phyloP scores from a whole-genome alignment of 2,888 invertebrate species.

The Xylophagus ater region DNA sequence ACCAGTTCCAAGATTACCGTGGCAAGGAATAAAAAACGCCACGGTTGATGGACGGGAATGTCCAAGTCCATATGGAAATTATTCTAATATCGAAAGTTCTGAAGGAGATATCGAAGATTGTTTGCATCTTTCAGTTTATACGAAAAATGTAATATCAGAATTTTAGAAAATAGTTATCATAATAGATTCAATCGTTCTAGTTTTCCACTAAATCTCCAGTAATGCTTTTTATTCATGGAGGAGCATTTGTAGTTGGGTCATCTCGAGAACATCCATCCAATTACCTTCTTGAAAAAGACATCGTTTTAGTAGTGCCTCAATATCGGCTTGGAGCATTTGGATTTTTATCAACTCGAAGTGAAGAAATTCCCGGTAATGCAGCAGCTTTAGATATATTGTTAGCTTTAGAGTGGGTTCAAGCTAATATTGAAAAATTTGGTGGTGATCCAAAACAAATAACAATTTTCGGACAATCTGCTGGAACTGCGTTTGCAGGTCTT shows the following conservation, averaged over 20 bases:
- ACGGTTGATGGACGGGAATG: constrained; percentile 30
- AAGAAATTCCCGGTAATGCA: constrained; percentile 44
- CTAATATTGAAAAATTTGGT: constrained; percentile 41
- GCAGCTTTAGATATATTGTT: constrained; percentile 42
- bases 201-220: constrained; percentile 26
- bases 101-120: constrained; percentile 33
- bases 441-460: constrained; percentile 43
- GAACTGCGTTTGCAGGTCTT: constrained; percentile 39
- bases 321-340: constrained; percentile 44
- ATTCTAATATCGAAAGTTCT: constrained; percentile 17
- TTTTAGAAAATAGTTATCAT: neutral
- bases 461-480: constrained; percentile 45
- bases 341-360: constrained; percentile 41
- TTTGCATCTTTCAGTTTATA: constrained; percentile 33
- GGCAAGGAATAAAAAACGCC: constrained; percentile 27
- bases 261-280: constrained; percentile 33
- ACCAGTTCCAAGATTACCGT: constrained; percentile 29
- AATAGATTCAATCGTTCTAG: neutral
- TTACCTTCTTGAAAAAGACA: constrained; percentile 39
- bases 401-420: constrained; percentile 44
- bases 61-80: constrained; percentile 27
- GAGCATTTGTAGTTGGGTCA: constrained; percentile 36
- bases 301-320: constrained; percentile 42
- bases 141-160: constrained; percentile 30
- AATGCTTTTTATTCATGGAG: constrained; percentile 40